phyloP scores from a whole-genome alignment of 2,113 vertebrate genomes.

The Ptilorrhoa leucosticta region DNA sequence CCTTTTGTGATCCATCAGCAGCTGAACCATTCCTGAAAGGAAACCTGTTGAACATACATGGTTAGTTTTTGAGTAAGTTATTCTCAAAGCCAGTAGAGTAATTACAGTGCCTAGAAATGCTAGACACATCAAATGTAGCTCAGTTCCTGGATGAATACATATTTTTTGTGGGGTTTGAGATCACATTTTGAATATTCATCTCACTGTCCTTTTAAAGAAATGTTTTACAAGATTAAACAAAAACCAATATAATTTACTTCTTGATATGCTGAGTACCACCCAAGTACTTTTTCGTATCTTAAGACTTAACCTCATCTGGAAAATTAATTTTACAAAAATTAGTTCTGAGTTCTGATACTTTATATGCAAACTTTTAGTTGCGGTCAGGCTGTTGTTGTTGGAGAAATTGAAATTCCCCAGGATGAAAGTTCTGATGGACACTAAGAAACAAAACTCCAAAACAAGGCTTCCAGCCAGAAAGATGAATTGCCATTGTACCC shows the following conservation, averaged over 20 bases:
- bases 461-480: not conserved
- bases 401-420: not conserved
- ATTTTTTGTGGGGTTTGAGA: not conserved
- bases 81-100: not conserved
- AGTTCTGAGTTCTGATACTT: not conserved
- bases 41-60: not conserved
- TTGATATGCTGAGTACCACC: not conserved
- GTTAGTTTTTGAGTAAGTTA: not conserved
- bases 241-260: not conserved
- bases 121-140: not conserved
- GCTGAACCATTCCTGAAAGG: not conserved
- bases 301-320: not conserved
- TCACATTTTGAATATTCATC: not conserved
- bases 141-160: not conserved
- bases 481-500: not conserved
- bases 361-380: not conserved
- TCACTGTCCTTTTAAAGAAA: not conserved
- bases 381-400: not conserved
- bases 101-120: not conserved
- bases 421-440: constrained; percentile 21
- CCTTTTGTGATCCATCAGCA: constrained; percentile 11
- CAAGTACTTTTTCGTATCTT: not conserved
- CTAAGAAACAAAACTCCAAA: constrained; percentile 33
- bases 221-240: not conserved
- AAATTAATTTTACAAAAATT: not conserved